Evolutionary conservation across 1,140 invertebrate genomes (phyloP).

Genomic region (Trichonephila inaurata): DNA sequence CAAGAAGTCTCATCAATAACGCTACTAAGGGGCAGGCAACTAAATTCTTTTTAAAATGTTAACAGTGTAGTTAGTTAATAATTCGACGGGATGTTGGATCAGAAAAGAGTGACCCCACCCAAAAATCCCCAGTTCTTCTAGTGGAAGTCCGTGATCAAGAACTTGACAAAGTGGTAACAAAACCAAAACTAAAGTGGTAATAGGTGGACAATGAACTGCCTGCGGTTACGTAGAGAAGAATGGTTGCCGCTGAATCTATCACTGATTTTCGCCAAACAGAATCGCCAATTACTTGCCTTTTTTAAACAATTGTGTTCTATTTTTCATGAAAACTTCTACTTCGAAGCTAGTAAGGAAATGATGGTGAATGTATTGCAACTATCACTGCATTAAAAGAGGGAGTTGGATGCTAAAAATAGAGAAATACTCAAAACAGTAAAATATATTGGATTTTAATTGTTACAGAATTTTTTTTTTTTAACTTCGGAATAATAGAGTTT

Average conservation of each 20-base stretch:
- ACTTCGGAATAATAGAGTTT: no score
- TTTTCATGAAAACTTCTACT: no score
- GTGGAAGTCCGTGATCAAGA: conserved; percentile 17
- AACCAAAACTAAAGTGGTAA: conserved; percentile 57
- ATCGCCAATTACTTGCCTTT: conserved; percentile 19
- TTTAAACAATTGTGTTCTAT: background rate
- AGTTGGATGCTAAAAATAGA: no score
- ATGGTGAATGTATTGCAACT: background rate
- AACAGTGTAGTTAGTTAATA: conserved; percentile 45
- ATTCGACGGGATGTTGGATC: background rate
- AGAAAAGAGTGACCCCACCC: conserved; percentile 52
- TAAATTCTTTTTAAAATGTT: conserved; percentile 54
- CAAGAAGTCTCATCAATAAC: conserved; percentile 42
- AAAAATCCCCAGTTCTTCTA: background rate
- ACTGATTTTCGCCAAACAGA: conserved; percentile 24
- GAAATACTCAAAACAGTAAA: no score
- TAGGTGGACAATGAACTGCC: conserved; percentile 54
- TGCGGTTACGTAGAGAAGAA: conserved; percentile 14
- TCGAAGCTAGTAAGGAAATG: background rate
- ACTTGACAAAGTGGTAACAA: conserved; percentile 62
- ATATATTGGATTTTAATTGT: no score
- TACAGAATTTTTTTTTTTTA: no score
- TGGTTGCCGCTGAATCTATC: conserved; percentile 33
- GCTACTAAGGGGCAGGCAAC: conserved; percentile 47
- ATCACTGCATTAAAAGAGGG: background rate